phyloP scores from a whole-genome alignment of 2,797 vertebrate genomes.

The Pseudocheirus occidentalis region DNA sequence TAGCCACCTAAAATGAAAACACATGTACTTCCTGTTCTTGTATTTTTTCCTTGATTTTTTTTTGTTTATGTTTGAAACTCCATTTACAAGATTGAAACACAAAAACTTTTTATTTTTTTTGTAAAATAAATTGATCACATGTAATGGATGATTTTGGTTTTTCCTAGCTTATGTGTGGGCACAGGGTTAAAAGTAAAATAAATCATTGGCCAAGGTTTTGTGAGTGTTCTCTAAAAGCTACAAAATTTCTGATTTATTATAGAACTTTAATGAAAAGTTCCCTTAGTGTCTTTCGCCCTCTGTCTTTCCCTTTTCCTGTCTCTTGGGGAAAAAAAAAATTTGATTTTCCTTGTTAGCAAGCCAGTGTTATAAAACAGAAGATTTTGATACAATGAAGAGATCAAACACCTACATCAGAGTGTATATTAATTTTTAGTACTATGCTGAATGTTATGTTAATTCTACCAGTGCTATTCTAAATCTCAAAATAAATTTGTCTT shows the following conservation, averaged over 20 bases:
- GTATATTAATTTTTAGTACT: conserved; percentile 29
- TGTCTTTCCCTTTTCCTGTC: not conserved
- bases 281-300: not conserved
- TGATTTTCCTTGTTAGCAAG: conserved; percentile 9
- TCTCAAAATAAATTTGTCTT: conserved; percentile 4
- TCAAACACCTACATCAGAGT: not conserved
- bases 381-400: conserved; percentile 6
- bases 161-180: not conserved
- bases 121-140: not conserved
- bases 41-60: not conserved
- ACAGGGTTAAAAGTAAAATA: not conserved
- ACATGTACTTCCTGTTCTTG: not conserved
- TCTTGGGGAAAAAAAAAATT: conserved; percentile 36
- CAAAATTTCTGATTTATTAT: not conserved
- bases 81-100: not conserved
- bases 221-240: not conserved
- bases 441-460: not conserved
- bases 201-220: not conserved
- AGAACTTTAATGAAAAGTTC: not conserved
- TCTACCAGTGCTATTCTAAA: not conserved
- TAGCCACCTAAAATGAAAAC: not conserved
- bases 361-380: conserved; percentile 23
- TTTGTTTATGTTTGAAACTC: not conserved
- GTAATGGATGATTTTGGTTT: not conserved
- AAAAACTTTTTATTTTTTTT: conserved; percentile 3